These are phyloP conservation scores for Lordiphosa fenestrarum DNA, from an alignment of 2,888 invertebrate species.

Conservation along the genomic window DNA sequence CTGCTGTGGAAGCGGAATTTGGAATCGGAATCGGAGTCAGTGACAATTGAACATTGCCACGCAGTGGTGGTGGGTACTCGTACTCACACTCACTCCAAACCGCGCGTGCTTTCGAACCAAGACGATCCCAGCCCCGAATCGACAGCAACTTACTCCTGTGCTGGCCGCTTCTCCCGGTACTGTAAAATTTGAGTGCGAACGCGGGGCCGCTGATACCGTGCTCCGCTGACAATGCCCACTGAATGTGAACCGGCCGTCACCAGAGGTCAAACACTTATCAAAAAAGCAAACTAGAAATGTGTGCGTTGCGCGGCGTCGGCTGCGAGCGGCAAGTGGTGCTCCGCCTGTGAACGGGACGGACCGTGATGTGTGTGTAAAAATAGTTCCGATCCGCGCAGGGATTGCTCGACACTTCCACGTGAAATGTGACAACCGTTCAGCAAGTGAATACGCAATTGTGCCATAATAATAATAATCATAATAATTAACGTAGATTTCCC, in stretches of 20 bases:
- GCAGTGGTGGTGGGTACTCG: slow-evolving; percentile 17
- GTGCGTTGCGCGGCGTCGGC: background rate
- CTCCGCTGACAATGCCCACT: slow-evolving; percentile 20
- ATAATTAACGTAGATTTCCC: slow-evolving; percentile 7
- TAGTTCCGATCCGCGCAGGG: slow-evolving; percentile 1
- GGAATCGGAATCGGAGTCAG: slow-evolving; percentile 50
- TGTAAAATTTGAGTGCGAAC: no score
- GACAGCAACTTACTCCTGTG: no score
- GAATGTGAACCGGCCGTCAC: slow-evolving; percentile 41
- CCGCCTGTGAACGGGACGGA: no score
- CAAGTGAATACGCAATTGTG: slow-evolving; percentile 35
- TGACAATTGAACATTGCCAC: slow-evolving; percentile 67
- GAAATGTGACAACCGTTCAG: slow-evolving; percentile 40
- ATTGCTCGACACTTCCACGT: slow-evolving; percentile 14
- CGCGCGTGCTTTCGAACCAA: no score
- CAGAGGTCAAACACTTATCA: slow-evolving; percentile 53
- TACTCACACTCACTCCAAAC: slow-evolving; percentile 4
- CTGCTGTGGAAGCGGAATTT: slow-evolving; percentile 23
- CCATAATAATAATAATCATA: slow-evolving; percentile 33
- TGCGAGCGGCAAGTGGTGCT: background rate
- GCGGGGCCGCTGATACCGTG: no score
- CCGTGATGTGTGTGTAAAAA: slow-evolving; percentile 5
- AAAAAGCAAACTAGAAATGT: slow-evolving; percentile 8
- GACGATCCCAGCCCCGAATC: no score
- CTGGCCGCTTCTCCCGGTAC: no score